Evolutionary conservation across 2,113 vertebrate species (phyloP).

Genomic region (Amphiprion ocellaris): DNA sequence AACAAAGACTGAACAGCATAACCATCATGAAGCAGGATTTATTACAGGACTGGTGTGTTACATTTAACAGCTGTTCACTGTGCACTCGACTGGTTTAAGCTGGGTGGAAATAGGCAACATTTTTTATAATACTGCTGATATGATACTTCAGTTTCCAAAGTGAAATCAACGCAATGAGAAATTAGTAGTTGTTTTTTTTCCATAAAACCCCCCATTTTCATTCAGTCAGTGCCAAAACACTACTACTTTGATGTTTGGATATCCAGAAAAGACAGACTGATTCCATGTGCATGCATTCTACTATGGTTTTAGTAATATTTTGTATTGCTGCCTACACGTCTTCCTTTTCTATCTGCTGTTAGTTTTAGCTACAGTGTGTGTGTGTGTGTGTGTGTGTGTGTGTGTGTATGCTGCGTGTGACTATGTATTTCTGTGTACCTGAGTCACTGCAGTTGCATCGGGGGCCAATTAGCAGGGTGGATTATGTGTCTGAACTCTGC

Average conservation of each 20-base stretch:
- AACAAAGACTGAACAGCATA: too few relatives aligned
- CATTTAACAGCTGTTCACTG: too few relatives aligned
- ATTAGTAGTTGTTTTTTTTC: too few relatives aligned
- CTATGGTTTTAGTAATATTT: not conserved
- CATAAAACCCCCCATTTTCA: not conserved
- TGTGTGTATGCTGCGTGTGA: conserved; percentile 14
- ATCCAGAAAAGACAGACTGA: not conserved
- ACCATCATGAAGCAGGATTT: too few relatives aligned
- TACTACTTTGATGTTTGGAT: not conserved
- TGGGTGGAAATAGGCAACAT: too few relatives aligned
- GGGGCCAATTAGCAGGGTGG: conserved; percentile 79
- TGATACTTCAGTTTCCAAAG: too few relatives aligned
- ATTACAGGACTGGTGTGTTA: too few relatives aligned
- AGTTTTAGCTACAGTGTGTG: conserved; percentile 10
- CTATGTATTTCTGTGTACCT: conserved; percentile 66
- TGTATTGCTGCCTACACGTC: not conserved
- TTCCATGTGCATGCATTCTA: not conserved
- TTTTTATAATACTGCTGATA: too few relatives aligned
- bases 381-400: conserved; percentile 2
- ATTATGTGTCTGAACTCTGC: conserved; percentile 75
- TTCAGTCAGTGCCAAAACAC: not conserved
- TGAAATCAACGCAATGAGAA: too few relatives aligned
- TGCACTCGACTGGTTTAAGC: too few relatives aligned
- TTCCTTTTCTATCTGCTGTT: not conserved
- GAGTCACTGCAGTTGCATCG: conserved; percentile 65